phyloP scores from a whole-genome alignment of 2,888 invertebrate genomes.

The Ormyrus pomaceus region DNA sequence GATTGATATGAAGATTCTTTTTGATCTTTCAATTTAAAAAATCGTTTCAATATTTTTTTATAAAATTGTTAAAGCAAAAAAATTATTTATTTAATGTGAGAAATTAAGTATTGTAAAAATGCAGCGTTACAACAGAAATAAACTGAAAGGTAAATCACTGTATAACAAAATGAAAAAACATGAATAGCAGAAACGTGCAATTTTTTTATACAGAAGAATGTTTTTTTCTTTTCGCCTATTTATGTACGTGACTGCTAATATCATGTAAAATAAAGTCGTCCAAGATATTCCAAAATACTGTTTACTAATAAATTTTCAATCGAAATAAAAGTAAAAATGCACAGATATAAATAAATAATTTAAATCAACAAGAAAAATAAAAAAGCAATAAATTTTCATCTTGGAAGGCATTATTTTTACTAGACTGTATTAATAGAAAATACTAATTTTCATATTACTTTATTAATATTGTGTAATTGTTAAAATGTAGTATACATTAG shows the following conservation, averaged over 20 bases:
- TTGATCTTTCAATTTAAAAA: slow-evolving; percentile 21
- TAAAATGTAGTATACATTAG: slow-evolving; percentile 30
- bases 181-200: slow-evolving; percentile 53
- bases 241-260: slow-evolving; percentile 46
- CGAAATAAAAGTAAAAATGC: slow-evolving; percentile 7
- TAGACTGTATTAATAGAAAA: slow-evolving; percentile 18
- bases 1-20: slow-evolving; percentile 30
- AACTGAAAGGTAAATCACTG: slow-evolving; percentile 19
- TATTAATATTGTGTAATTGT: slow-evolving; percentile 49
- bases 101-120: slow-evolving; percentile 50
- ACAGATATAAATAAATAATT: slow-evolving; percentile 13
- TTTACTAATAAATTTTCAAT: slow-evolving; percentile 1
- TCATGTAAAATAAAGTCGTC: slow-evolving; percentile 48
- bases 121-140: background rate
- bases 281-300: slow-evolving; percentile 28
- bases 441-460: slow-evolving; percentile 44
- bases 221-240: slow-evolving; percentile 20
- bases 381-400: slow-evolving; percentile 27
- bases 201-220: slow-evolving; percentile 44
- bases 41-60: slow-evolving; percentile 41
- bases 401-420: slow-evolving; percentile 53
- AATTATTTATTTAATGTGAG: slow-evolving; percentile 47
- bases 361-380: background rate
- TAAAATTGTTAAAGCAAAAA: slow-evolving; percentile 14
- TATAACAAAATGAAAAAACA: slow-evolving; percentile 29